Evolutionary conservation across 2,888 invertebrate genomes (phyloP), one percentile per base, ranked within the genome.

Genomic region (Clusia tigrina): DNA sequence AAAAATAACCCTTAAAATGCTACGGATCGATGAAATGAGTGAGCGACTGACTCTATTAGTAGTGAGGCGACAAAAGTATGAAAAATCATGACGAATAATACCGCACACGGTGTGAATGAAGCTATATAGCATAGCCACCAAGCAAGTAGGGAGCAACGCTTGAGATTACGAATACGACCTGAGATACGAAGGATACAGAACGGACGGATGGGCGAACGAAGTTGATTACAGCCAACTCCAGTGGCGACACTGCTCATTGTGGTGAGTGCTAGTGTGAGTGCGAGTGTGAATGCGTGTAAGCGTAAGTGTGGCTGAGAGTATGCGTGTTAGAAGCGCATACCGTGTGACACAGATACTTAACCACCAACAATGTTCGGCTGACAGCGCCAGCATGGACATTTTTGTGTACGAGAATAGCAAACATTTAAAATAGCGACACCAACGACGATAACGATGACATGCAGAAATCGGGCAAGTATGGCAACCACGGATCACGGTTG

Each of bases 1-100:
- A 63, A 68, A 68, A 71, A 55, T 69, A 67, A 71, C 69, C 71
- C 71, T 68, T 70, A 68, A 69, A 69, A 63, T 67, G 24, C 24
- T 12, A 59, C 62, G 62, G 65, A 70, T 68, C 68, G 68, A 68
- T 70, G 67, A 67, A 67, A 65, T 66, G 63, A 67, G 65, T 63
- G 59, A 62, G 52, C 61, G 62, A 59, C 63, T 66, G 62, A 57
- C 6, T 32, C 6, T 6, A 6, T 32, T 9, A n/a, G n/a, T 17
- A 2, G n/a, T n/a, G 42, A 42, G 2, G n/a, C 42, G 42, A 15
- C 6, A 17, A 15, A 42, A 42, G n/a, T 18, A 48, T 20, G 48
- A 22, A 48, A 48, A 48, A 48, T 48, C 48, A 48, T 48, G 5
- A 15, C 5, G 22, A 15, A n/a, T 42, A 17, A 3, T n/a, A 12